Base-by-base conservation (phyloP, 2,113 vertebrate species). In the Hirundichthys speculiger region DNA sequence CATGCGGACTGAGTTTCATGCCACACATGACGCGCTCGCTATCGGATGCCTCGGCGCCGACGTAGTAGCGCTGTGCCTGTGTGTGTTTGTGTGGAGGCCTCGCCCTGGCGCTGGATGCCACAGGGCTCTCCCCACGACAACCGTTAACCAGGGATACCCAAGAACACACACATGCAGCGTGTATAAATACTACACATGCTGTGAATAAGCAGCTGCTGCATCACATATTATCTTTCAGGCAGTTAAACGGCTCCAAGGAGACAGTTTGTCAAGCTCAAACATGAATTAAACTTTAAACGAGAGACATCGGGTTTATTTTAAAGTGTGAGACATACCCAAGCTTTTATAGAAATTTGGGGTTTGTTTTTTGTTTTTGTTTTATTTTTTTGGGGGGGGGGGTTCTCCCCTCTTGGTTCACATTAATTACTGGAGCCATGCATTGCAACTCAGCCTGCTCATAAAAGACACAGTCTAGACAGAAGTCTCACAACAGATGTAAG, bases 381-480 rank as follows among this genome's bases (percentile, higher is more conserved):
- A 45, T 18, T 2, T 9, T 20, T 51, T 27, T 43, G 53, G 20
- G n/a, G n/a, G n/a, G n/a, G n/a, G n/a, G n/a, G n/a, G n/a, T n/a
- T 48, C 18, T 7, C 43, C 9, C 15, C 4, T 5, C 16, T 58
- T 57, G 21, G 18, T 61, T 63, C 60, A 16, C 12, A 10, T 53
- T 77, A 57, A 38, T 84, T 68, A 66, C 51, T 58, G 58, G 38
- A 72, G 69, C 42, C 57, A 0, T 59, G 21, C 52, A 66, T 63
- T 16, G 27, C 62, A 52, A 7, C 59, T 9, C 12, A 9, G 58
- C 5, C 69, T 52, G 58, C 74, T 82, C 66, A 68, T 85, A 75
- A 86, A 77, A 84, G 42, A 40, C 41, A 2, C 15, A 0, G 82
- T 87, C 86, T 88, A 84, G 88, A 88, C 81, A 14, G 27, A 16